These are phyloP conservation scores for Eciton burchellii DNA, from an alignment of 1,140 invertebrate genomes.

Conservation along the genomic window DNA sequence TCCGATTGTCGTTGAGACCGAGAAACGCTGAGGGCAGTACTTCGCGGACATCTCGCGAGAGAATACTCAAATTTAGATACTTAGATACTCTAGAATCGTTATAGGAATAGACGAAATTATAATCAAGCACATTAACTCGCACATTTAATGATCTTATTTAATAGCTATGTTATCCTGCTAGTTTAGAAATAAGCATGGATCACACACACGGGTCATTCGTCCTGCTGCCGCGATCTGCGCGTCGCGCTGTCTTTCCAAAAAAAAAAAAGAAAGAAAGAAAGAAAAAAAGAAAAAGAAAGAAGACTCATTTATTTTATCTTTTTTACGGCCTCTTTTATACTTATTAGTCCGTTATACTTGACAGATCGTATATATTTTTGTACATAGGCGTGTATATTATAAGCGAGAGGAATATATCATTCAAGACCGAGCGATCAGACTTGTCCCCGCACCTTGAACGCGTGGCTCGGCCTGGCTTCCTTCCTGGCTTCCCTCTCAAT, in stretches of 20 bases:
- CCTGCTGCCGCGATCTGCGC: conserved; percentile 16
- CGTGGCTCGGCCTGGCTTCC: background rate
- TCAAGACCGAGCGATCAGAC: background rate
- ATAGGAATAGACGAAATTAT: too few relatives aligned
- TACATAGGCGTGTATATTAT: conserved; percentile 75
- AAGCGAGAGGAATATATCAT: conserved; percentile 31
- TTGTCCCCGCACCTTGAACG: conserved; percentile 14
- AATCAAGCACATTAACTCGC: too few relatives aligned
- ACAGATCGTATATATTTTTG: conserved; percentile 75
- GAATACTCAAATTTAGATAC: too few relatives aligned
- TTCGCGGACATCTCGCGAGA: too few relatives aligned
- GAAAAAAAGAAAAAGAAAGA: too few relatives aligned
- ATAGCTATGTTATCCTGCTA: too few relatives aligned
- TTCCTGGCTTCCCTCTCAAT: background rate
- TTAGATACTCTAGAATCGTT: too few relatives aligned
- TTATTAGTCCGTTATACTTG: conserved; percentile 52
- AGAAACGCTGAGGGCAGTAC: too few relatives aligned
- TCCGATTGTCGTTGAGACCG: too few relatives aligned
- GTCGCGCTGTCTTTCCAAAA: conserved; percentile 57
- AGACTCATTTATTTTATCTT: conserved; percentile 59
- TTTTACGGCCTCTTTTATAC: conserved; percentile 63
- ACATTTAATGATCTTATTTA: too few relatives aligned
- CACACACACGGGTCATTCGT: background rate
- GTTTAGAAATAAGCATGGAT: background rate
- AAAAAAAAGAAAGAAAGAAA: too few relatives aligned